Evolutionary conservation across 2,888 invertebrate species (phyloP), one percentile per base, ranked within the genome.

Genomic region (Piscicola geometra): DNA sequence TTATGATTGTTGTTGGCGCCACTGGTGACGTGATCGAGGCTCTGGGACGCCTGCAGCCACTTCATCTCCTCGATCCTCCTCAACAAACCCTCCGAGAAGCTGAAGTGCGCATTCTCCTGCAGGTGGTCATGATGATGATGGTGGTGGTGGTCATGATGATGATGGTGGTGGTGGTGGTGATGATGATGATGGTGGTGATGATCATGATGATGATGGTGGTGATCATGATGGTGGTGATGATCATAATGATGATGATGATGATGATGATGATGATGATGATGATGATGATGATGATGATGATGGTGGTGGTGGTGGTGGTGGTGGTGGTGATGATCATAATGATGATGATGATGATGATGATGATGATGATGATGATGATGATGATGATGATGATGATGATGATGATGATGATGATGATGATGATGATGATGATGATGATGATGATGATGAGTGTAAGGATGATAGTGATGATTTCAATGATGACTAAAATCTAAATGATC

Each of bases 71-170:
- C 92, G 79, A 92, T 91, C 21, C 91, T 92, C 12, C 91, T 89
- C 78, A 93, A 93, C 82, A 93, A 89, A 0, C 92, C 92, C 85
- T 93, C 93, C 1, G 91, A 91, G 78, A 93, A 90, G 82, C 89
- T 90, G 84, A 93, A 93, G 86, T 93, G 93, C 0, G 92, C 92
- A 86, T 93, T 93, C 86, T 93, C 93, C 82, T 92, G 86, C 1
- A 80, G 80, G 28, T 21, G 30, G 9, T 32, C 12, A n/a, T 50
- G 33, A 1, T 41, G 41, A 9, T 41, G 41, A 9, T 41, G 41
- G 5, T 41, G 41, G 5, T 41, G 41, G 5, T 41, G 52, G 36
- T 25, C 36, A 71, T 52, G 50, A 52, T 35, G 21, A 71, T 21
- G 50, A 71, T 18, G 25, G 52, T 5, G 28, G 52, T 28, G 21